These are phyloP conservation scores for Imbricaverruca yamaguchii DNA, from an alignment of 2,888 invertebrate genomes.

Conservation along the genomic window DNA sequence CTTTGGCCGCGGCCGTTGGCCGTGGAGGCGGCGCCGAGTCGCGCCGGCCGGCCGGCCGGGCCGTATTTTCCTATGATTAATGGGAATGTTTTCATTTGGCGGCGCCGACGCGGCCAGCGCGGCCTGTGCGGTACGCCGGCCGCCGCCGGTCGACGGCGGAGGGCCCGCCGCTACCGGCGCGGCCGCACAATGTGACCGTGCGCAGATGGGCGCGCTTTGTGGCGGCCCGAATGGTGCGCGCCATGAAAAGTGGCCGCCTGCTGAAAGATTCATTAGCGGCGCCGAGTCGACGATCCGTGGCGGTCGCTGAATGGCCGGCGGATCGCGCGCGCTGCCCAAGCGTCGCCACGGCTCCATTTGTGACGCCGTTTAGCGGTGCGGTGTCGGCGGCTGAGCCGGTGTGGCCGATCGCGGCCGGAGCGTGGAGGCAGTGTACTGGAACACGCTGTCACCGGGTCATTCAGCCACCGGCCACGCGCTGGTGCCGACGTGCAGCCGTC, in stretches of 20 bases:
- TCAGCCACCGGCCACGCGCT: no score
- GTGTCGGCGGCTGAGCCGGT: no score
- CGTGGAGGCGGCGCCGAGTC: background rate
- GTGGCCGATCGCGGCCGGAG: no score
- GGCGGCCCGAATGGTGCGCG: background rate
- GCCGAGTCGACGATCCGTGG: conserved; percentile 2
- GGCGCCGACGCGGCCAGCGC: background rate
- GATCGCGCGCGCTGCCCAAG: no score
- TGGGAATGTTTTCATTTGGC: conserved; percentile 16
- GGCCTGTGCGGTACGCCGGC: background rate
- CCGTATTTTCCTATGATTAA: conserved; percentile 15
- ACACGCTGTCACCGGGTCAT: no score
- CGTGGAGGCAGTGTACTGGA: no score
- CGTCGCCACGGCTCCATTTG: no score
- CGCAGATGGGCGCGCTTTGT: conserved; percentile 18
- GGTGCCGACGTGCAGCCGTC: no score
- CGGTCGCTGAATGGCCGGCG: background rate
- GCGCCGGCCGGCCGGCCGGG: background rate
- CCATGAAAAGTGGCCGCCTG: background rate
- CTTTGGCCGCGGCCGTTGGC: background rate
- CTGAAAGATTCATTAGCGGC: conserved; percentile 18
- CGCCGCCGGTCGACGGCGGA: background rate
- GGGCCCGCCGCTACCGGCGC: background rate
- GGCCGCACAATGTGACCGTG: background rate
- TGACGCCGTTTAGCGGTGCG: no score